These are phyloP conservation scores for Netelia inedita DNA, from an alignment of 2,888 invertebrate species.

Conservation along the genomic window DNA sequence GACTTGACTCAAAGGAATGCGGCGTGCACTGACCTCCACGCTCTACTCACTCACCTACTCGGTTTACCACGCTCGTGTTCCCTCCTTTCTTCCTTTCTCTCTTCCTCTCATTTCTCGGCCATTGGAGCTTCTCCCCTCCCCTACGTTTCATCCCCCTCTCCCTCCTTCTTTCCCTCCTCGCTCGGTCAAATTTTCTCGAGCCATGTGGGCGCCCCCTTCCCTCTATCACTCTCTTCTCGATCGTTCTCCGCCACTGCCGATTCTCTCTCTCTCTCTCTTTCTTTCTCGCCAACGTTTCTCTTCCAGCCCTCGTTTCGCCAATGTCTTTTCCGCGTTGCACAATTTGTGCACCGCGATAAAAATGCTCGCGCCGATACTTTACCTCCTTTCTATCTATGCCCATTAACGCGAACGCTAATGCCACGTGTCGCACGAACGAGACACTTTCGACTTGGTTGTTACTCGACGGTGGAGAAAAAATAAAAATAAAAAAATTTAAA, in stretches of 20 bases:
- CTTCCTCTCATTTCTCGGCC: slow-evolving; percentile 40
- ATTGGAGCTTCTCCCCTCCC: background rate
- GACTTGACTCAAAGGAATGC: slow-evolving; percentile 83
- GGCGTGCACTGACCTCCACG: slow-evolving; percentile 81
- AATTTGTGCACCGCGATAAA: too few relatives aligned
- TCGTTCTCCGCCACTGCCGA: slow-evolving; percentile 31
- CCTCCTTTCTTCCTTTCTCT: slow-evolving; percentile 1
- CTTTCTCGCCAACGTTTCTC: slow-evolving; percentile 55
- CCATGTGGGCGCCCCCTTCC: slow-evolving; percentile 74
- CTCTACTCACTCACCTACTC: slow-evolving; percentile 72
- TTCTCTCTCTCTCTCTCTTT: slow-evolving; percentile 58
- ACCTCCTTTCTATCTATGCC: too few relatives aligned
- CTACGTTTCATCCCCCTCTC: background rate
- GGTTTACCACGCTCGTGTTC: slow-evolving; percentile 63
- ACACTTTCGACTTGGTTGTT: too few relatives aligned
- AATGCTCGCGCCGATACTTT: too few relatives aligned
- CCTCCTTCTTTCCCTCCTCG: slow-evolving; percentile 40
- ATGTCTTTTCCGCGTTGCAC: too few relatives aligned
- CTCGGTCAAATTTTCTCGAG: slow-evolving; percentile 72
- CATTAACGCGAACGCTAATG: too few relatives aligned
- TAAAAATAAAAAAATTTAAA: too few relatives aligned
- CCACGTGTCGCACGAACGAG: too few relatives aligned
- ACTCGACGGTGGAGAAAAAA: too few relatives aligned
- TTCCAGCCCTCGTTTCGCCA: slow-evolving; percentile 32
- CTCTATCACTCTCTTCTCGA: background rate